phyloP scores from a whole-genome alignment of 2,888 invertebrate species.

The Marronus borbonicus region DNA sequence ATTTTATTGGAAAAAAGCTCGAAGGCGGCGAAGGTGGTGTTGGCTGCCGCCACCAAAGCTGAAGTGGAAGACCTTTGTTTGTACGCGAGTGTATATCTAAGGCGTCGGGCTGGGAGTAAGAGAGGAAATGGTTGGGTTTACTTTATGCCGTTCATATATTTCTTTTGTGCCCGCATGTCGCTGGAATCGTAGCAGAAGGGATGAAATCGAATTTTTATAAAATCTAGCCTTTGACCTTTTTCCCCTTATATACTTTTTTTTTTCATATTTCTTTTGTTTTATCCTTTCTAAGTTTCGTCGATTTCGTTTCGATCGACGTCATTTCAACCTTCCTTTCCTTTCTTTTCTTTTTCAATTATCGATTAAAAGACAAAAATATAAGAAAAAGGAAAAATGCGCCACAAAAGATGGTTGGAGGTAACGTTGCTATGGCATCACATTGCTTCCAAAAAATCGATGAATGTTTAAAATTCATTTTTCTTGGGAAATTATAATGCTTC shows the following conservation, averaged over 20 bases:
- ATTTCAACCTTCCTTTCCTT: too few species aligned
- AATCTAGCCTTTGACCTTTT: conserved; percentile 8
- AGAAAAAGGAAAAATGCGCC: too few species aligned
- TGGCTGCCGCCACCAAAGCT: background rate
- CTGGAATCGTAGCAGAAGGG: background rate
- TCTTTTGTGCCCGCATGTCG: background rate
- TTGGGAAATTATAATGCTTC: too few species aligned
- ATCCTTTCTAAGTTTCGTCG: background rate
- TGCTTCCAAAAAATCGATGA: too few species aligned
- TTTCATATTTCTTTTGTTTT: background rate
- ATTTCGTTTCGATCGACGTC: too few species aligned
- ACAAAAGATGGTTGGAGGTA: too few species aligned
- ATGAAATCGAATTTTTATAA: conserved; percentile 13
- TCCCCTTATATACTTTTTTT: background rate
- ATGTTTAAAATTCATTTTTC: too few species aligned
- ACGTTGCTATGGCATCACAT: too few species aligned
- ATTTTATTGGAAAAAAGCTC: conserved; percentile 26
- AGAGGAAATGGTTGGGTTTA: background rate
- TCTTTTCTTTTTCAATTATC: too few species aligned
- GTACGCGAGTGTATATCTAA: background rate
- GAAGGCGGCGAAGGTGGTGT: background rate
- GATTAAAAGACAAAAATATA: too few species aligned
- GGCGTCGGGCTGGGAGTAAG: background rate
- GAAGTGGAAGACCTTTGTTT: background rate
- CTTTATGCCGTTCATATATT: conserved; percentile 4